phyloP scores from a whole-genome alignment of 2,797 vertebrate genomes.

The Rhincodon typus region DNA sequence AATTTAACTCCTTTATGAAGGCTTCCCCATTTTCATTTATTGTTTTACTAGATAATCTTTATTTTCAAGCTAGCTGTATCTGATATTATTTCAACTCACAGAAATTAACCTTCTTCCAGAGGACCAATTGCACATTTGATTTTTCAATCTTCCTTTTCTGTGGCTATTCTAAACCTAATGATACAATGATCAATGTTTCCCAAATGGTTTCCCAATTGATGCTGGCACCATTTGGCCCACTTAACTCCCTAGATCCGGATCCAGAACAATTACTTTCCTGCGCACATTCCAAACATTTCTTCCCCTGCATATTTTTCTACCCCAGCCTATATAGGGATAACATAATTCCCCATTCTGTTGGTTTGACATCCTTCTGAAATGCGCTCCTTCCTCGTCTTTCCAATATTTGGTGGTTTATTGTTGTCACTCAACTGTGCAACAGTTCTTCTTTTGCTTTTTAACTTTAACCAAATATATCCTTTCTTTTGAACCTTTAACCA shows the following conservation, averaged over 20 bases:
- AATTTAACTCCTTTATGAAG: neutral
- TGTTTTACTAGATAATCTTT: neutral
- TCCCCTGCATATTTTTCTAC: neutral
- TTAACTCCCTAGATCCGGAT: neutral
- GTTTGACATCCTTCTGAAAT: neutral
- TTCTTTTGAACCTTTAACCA: neutral
- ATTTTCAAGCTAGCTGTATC: neutral
- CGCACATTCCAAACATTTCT: neutral
- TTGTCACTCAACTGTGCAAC: neutral
- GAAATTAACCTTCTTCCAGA: neutral
- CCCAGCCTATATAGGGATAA: neutral
- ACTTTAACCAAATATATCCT: neutral
- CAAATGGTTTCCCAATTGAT: neutral
- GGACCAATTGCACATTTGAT: neutral
- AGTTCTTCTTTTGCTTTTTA: neutral
- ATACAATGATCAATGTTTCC: neutral
- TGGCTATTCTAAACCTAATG: neutral
- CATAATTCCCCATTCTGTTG: neutral
- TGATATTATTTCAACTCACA: neutral
- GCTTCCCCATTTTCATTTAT: neutral
- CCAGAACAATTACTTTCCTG: neutral
- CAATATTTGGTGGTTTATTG: neutral
- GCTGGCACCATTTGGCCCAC: neutral
- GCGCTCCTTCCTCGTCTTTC: neutral
- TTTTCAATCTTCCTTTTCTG: neutral